Conservation (phyloP, 1,140 invertebrate species). For the Palaemon carinicauda region DNA sequence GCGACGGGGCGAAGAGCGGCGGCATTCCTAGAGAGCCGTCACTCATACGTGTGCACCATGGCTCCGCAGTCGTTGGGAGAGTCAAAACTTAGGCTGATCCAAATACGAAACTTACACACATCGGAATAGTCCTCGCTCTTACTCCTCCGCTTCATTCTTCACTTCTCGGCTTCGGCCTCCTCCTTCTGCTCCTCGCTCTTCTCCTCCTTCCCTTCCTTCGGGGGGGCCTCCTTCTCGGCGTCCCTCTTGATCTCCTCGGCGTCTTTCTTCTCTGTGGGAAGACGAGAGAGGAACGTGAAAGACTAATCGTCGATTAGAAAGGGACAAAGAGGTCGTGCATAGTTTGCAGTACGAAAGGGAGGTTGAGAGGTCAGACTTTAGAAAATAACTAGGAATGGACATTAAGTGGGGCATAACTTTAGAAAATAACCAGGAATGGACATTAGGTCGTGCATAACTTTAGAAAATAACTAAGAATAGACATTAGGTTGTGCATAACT, state of each 20-base stretch:
- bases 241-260: conserved; percentile 1
- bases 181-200: conserved; percentile 20
- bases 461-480: too few species aligned
- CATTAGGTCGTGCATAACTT: too few species aligned
- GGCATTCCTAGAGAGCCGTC: not conserved
- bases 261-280: not conserved
- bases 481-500: too few species aligned
- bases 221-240: not conserved
- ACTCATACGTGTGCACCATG: conserved; percentile 39
- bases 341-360: too few species aligned
- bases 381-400: too few species aligned
- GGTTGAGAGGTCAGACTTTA: too few species aligned
- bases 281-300: not conserved
- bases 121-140: conserved; percentile 34
- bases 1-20: too few species aligned
- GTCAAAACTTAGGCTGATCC: conserved; percentile 49
- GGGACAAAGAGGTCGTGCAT: too few species aligned
- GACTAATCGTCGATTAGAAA: too few species aligned
- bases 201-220: conserved; percentile 10
- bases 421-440: too few species aligned
- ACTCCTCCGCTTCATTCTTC: conserved; percentile 45
- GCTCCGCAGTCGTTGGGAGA: conserved; percentile 30
- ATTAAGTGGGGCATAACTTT: too few species aligned
- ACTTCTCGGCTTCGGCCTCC: conserved; percentile 25
- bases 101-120: conserved; percentile 28